These are phyloP conservation scores for Cyanoramphus novaezelandiae DNA, from an alignment of 2,113 vertebrate genomes.

Conservation along the genomic window DNA sequence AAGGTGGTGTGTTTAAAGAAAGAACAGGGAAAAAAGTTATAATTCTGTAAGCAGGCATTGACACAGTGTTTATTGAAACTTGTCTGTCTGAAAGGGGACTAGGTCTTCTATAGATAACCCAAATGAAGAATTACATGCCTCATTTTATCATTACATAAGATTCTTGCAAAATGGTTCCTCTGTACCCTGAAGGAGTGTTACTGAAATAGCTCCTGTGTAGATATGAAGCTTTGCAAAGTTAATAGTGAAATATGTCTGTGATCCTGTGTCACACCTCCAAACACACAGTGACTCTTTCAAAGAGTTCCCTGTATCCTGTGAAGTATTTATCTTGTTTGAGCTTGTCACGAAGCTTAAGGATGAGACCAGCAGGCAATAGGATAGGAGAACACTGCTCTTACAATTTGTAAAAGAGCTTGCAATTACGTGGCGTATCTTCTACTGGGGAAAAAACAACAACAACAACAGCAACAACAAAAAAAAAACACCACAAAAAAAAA, in stretches of 20 bases:
- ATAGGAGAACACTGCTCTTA: neutral
- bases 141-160: slow-evolving; percentile 36
- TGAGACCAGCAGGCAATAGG: neutral
- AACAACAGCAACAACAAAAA: no score
- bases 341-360: neutral
- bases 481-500: neutral
- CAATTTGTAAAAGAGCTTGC: neutral
- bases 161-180: neutral
- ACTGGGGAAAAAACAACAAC: neutral
- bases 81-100: slow-evolving; percentile 17
- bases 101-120: slow-evolving; percentile 18
- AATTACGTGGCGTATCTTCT: neutral
- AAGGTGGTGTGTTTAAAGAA: slow-evolving; percentile 3
- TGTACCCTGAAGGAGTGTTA: neutral
- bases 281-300: neutral
- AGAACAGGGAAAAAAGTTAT: neutral
- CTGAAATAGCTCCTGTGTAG: neutral
- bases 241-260: slow-evolving; percentile 29
- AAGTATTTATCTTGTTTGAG: slow-evolving; percentile 12
- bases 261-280: slow-evolving; percentile 32
- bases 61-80: slow-evolving; percentile 61
- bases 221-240: neutral
- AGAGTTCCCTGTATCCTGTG: neutral
- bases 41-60: slow-evolving; percentile 43
- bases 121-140: neutral